A percentile compares a stretch with the other conserved stretches of the same genome.
These are phyloP conservation scores for Diplazon laetatorius DNA, from an alignment of 2,888 invertebrate genomes.

Conservation along the genomic window DNA sequence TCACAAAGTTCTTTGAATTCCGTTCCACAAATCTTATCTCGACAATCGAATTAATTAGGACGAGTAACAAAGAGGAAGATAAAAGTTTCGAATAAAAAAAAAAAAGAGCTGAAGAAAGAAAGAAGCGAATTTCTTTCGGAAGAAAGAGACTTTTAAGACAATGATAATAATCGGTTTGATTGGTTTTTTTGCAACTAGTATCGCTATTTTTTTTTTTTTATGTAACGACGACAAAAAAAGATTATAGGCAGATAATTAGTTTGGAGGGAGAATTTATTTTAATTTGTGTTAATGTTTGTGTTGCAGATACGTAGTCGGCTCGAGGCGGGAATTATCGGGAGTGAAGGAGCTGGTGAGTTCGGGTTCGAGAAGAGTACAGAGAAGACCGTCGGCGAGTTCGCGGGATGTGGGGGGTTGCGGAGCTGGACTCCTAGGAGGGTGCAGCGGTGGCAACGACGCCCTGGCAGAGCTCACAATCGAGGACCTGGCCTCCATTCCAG, in stretches of 20 bases:
- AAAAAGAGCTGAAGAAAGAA: slow-evolving; percentile 1
- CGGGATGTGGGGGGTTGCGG: slow-evolving; percentile 73
- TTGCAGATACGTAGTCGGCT: slow-evolving; percentile 76
- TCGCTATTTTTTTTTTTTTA: not conserved
- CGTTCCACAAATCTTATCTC: slow-evolving; percentile 35
- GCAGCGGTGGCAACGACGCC: slow-evolving; percentile 80
- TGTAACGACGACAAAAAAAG: not conserved
- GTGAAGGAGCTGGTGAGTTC: slow-evolving; percentile 78
- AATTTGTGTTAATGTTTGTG: slow-evolving; percentile 13
- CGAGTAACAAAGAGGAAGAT: not conserved
- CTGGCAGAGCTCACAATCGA: slow-evolving; percentile 80
- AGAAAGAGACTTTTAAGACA: slow-evolving; percentile 22
- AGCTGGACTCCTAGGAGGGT: slow-evolving; percentile 76
- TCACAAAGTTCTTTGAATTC: slow-evolving; percentile 29
- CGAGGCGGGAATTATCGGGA: slow-evolving; percentile 78
- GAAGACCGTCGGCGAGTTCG: slow-evolving; percentile 75
- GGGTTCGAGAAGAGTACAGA: slow-evolving; percentile 77
- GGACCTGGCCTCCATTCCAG: slow-evolving; percentile 81
- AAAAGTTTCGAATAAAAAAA: slow-evolving; percentile 6
- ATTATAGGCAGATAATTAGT: not conserved
- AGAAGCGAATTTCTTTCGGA: slow-evolving; percentile 14
- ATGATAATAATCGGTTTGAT: slow-evolving; percentile 13
- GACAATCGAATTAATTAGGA: slow-evolving; percentile 43
- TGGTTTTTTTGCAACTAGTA: slow-evolving; percentile 1
- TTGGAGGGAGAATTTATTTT: no score